These are phyloP conservation scores for Dynastes grantii DNA, from an alignment of 2,888 invertebrate genomes.

Conservation along the genomic window DNA sequence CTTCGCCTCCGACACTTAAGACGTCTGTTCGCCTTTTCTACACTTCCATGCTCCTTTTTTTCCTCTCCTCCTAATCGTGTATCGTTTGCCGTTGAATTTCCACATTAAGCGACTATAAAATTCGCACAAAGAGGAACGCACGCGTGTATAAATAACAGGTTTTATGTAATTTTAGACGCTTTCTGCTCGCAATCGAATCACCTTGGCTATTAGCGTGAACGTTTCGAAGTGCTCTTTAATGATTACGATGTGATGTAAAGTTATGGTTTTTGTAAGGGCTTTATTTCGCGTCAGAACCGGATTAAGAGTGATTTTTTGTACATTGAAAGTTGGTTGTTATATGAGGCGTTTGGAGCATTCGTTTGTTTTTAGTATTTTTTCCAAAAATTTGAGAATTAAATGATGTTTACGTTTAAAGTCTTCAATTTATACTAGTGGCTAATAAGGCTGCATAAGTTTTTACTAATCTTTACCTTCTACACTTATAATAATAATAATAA, in stretches of 20 bases:
- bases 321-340: too few relatives aligned
- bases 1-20: neutral
- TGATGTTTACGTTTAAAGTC: too few relatives aligned
- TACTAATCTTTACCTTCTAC: too few relatives aligned
- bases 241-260: conserved; percentile 11
- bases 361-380: too few relatives aligned
- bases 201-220: conserved; percentile 22
- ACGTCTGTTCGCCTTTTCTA: conserved; percentile 22
- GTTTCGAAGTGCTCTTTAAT: neutral
- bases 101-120: conserved; percentile 33
- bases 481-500: too few relatives aligned
- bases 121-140: conserved; percentile 19
- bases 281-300: neutral
- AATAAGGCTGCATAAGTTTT: too few relatives aligned
- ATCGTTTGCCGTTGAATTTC: conserved; percentile 28
- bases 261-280: neutral
- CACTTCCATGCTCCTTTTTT: neutral
- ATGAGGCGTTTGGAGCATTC: too few relatives aligned
- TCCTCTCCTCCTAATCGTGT: conserved; percentile 16
- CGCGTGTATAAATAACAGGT: conserved; percentile 31
- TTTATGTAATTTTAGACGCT: conserved; percentile 39
- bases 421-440: too few relatives aligned
- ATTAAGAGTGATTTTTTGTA: too few relatives aligned
- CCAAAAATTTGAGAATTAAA: too few relatives aligned
- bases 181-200: conserved; percentile 11